phyloP scores from a whole-genome alignment of 2,113 vertebrate species.

The Nycticebus coucang region DNA sequence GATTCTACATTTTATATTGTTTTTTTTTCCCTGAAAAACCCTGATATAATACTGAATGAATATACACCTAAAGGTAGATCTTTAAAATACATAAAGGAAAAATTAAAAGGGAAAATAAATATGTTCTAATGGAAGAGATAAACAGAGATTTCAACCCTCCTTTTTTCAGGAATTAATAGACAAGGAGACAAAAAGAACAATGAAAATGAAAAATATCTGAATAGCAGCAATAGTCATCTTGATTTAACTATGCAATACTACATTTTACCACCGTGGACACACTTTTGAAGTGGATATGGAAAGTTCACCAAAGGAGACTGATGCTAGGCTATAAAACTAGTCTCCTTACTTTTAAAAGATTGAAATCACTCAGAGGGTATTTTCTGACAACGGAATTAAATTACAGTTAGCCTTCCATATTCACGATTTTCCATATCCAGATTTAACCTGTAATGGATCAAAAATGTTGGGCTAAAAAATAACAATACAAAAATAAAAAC shows the following conservation, averaged over 20 bases:
- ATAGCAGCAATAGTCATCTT: background rate
- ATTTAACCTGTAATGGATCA: background rate
- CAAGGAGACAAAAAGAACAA: background rate
- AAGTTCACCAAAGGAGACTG: background rate
- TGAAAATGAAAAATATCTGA: slow-evolving; percentile 3
- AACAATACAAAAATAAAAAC: background rate
- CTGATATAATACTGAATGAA: background rate
- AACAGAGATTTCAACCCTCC: background rate
- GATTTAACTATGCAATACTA: slow-evolving; percentile 12
- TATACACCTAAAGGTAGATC: background rate
- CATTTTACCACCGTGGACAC: background rate
- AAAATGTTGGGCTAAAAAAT: background rate
- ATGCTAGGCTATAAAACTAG: background rate
- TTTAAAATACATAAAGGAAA: slow-evolving; percentile 30
- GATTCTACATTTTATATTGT: background rate
- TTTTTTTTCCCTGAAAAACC: background rate
- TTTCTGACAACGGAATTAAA: slow-evolving; percentile 42
- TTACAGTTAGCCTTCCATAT: background rate
- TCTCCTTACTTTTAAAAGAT: background rate
- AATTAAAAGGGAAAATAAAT: background rate
- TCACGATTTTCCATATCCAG: background rate
- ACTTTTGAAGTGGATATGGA: background rate
- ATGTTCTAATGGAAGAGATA: background rate
- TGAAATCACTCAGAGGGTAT: background rate
- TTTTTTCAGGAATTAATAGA: background rate